Percentiles rank a stretch among this genome's conserved stretches.
These are phyloP conservation scores for Oryctes rhinoceros DNA, from an alignment of 1,140 invertebrate genomes.

Conservation along the genomic window DNA sequence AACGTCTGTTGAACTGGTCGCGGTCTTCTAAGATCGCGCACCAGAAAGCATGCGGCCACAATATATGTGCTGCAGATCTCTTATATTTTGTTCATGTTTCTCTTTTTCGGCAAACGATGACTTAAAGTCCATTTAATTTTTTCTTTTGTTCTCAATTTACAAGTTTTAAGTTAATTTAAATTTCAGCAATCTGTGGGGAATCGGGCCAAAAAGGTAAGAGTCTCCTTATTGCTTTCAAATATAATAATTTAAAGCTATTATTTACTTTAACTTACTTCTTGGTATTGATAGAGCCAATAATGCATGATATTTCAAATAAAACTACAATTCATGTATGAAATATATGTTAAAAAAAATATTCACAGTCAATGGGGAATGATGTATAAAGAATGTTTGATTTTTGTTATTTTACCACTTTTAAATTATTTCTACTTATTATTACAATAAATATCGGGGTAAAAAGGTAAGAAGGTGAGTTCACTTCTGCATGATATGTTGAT, in stretches of 20 bases:
- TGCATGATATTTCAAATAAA: too few relatives aligned
- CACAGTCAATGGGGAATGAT: too few relatives aligned
- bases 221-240: not conserved
- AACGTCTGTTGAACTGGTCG: conserved; percentile 17
- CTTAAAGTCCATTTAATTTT: not conserved
- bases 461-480: too few relatives aligned
- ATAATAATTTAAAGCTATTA: not conserved
- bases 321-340: too few relatives aligned
- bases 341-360: too few relatives aligned
- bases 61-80: not conserved
- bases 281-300: not conserved
- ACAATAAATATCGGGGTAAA: too few relatives aligned
- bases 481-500: too few relatives aligned
- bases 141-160: not conserved
- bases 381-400: too few relatives aligned
- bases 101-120: not conserved
- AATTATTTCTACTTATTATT: too few relatives aligned
- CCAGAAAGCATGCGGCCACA: not conserved
- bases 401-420: too few relatives aligned
- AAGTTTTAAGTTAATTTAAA: not conserved
- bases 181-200: not conserved
- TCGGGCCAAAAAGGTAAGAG: not conserved
- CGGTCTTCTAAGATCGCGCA: not conserved
- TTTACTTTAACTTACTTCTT: not conserved
- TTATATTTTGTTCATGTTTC: not conserved